These are phyloP conservation scores for Rhabditoides inermis DNA, from an alignment of 2,888 invertebrate species.

Conservation along the genomic window DNA sequence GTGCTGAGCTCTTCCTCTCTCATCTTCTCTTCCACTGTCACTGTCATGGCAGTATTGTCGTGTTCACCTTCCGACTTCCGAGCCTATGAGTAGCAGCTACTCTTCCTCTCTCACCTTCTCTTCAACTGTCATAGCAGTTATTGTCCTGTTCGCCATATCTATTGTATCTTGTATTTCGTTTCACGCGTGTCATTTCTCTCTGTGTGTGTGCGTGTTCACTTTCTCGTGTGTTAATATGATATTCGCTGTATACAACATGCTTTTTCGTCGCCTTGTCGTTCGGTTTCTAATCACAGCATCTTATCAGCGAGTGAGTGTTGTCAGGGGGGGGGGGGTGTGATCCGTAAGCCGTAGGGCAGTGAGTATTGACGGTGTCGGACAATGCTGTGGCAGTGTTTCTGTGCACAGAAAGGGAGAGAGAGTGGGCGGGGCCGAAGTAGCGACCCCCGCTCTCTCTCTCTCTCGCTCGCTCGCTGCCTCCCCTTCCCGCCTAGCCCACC, in stretches of 20 bases:
- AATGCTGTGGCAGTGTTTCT: too few species aligned
- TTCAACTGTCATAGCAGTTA: background rate
- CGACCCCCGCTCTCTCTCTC: background rate
- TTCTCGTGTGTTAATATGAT: background rate
- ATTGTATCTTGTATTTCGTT: background rate
- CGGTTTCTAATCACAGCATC: too few species aligned
- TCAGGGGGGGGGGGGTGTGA: too few species aligned
- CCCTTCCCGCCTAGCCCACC: constrained; percentile 2
- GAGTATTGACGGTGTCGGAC: too few species aligned
- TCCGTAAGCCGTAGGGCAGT: too few species aligned
- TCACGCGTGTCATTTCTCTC: background rate
- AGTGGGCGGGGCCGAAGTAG: background rate
- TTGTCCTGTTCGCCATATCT: background rate
- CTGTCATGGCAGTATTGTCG: background rate
- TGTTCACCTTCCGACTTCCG: background rate
- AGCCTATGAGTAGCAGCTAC: background rate
- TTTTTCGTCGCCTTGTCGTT: too few species aligned
- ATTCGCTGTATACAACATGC: too few species aligned
- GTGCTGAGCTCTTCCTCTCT: too few species aligned
- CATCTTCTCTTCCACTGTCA: background rate
- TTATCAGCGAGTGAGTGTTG: too few species aligned
- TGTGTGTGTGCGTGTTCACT: background rate
- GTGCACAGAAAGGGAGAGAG: background rate
- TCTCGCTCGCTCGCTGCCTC: too few species aligned
- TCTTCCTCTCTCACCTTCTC: background rate